Base-by-base conservation (phyloP, 2,113 vertebrate genomes). In the Xenus cinereus region DNA sequence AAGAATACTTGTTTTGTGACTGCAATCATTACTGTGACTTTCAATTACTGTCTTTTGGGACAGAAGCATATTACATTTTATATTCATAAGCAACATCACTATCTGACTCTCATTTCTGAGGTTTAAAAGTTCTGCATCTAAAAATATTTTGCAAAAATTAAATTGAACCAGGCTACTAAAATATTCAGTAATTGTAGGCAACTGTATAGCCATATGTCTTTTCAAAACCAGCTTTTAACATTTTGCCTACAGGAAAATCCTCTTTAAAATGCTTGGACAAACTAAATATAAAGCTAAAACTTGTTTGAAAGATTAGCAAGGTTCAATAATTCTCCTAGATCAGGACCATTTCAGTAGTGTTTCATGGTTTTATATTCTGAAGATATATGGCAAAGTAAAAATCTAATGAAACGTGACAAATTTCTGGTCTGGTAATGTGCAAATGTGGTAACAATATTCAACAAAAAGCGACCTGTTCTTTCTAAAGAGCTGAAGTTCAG, bases 221-320 rank as follows among this genome's bases (percentile, higher is more conserved):
- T 83, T 96, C 85, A 88, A 94, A 96, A 75, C 4, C 56, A 95
- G 67, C 27, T 95, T 97, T 96, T 96, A 91, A 96, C 46, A 60
- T 73, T 87, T 95, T 97, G 90, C 95, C 89, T 96, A 53, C 60
- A 96, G 95, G 92, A 83, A 96, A 91, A 93, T 92, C 76, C 59
- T 96, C 68, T 96, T 68, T 94, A 84, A 97, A 96, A 90, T 91
- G 28, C 84, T 97, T 98, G 69, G 95, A 95, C 91, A 95, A 96
- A 87, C 90, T 95, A 89, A 87, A 95, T 89, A 85, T 95, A 94
- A 97, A 97, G 71, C 59, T 95, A 94, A 97, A 97, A 92, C 66
- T 96, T 97, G 43, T 95, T 96, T 96, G 82, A 77, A 97, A 96
- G 77, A 88, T 93, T 33, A 90, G 59, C 39, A 85, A 89, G 26